These are phyloP conservation scores for Philotrypesis tridentata DNA, from an alignment of 1,140 invertebrate genomes.

Conservation along the genomic window DNA sequence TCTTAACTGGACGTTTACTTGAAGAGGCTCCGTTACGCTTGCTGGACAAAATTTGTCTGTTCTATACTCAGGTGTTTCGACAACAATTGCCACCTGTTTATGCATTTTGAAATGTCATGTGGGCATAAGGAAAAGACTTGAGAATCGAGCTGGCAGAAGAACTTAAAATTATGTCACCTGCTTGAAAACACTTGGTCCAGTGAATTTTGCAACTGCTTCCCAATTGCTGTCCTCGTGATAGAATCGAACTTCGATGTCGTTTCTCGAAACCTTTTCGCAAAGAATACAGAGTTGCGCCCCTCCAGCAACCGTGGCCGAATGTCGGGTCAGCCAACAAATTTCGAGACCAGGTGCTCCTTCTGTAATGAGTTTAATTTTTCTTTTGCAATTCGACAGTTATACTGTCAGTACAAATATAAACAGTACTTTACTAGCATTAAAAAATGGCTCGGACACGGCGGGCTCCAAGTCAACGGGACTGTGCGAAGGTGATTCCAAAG, in stretches of 20 bases:
- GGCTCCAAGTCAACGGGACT: constrained; percentile 86
- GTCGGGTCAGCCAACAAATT: constrained; percentile 90
- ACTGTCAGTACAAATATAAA: constrained; percentile 71
- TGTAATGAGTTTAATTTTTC: no score
- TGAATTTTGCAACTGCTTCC: neutral
- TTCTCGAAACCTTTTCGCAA: constrained; percentile 92
- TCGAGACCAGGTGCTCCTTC: constrained; percentile 76
- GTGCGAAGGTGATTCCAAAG: constrained; percentile 83
- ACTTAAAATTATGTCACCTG: neutral
- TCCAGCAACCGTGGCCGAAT: constrained; percentile 85
- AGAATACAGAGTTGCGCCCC: constrained; percentile 93
- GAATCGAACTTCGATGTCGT: constrained; percentile 94
- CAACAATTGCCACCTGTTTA: neutral
- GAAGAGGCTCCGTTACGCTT: neutral
- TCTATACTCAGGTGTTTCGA: neutral
- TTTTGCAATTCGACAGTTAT: no score
- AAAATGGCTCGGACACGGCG: constrained; percentile 92
- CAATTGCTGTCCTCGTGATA: constrained; percentile 83
- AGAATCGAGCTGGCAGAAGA: neutral
- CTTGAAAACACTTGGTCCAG: neutral
- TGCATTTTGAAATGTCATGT: no score
- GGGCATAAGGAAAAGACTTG: no score
- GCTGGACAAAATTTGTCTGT: no score
- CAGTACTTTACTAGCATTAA: constrained; percentile 95
- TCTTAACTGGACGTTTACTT: neutral